Evolutionary conservation across 2,888 invertebrate species (phyloP), one percentile per base, ranked within the genome.

Genomic region (Cheilosia pagana): DNA sequence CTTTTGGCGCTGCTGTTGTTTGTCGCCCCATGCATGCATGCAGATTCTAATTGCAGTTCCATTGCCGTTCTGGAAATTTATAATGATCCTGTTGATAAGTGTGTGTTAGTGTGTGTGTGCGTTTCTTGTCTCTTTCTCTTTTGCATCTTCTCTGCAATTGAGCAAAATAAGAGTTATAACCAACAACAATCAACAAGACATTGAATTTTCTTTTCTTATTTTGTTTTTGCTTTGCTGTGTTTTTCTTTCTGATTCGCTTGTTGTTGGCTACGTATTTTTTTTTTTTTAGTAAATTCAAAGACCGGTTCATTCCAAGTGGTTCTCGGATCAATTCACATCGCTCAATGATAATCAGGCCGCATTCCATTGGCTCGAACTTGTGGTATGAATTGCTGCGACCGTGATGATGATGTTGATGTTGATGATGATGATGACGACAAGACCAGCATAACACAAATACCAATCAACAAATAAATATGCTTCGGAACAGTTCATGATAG

Each of bases 341-440:
- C 75, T 85, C 85, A 85, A 81, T 85, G 79, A 81, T 85, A 85
- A 85, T 76, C 85, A 81, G 85, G 85, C 85, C 85, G 81, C 85
- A 85, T 85, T 85, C 85, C 85, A 76, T 81, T 81, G 71, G 60
- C 59, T 75, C 65, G 74, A 79, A 70, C 70, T 85, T 65, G 52
- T 79, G 74, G 83, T 70, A 43, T 35, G 71, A 72, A 72, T 77
- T 72, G 71, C 28, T 72, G 62, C 52, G 59, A 60, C 28, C 8
- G 8, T 39, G 57, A 62, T 62, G 53, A 59, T 53, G 25, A 59
- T 45, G 45, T 53, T 31, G 28, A 31, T 35, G 12, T 3, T 35
- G 35, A 35, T 35, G 35, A 35, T 31, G 31, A 31, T 65, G 71
- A 82, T 68, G 77, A 77, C 59, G 79, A 71, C 63, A 83, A 83